Evolutionary conservation across 2,888 invertebrate genomes (phyloP), one percentile per base, ranked within the genome.

Genomic region (Deilephila porcellus): DNA sequence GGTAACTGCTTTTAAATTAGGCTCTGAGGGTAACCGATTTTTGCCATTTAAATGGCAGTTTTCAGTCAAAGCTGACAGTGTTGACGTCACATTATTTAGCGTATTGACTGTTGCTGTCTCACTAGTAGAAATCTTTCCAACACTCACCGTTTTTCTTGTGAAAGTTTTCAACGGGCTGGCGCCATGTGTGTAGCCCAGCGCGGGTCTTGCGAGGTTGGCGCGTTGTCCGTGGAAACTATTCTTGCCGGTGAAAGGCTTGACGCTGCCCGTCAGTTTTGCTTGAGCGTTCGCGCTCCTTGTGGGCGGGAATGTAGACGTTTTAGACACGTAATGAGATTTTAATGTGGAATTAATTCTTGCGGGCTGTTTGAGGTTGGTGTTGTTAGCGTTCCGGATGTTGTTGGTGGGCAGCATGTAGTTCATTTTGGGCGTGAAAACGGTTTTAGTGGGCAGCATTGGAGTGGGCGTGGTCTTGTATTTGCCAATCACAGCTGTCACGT

Each of bases 321-420:
- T 94, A 0, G 91, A 83, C 20, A 90, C 92, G 79, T 91, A 93
- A 67, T 92, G 91, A 0, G 90, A 89, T 76, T 93, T 94, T 2
- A 90, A 56, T 0, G 87, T 87, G 0, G 89, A 80, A 80, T 89
- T 90, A 70, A 89, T 83, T 53, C 92, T 82, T 37, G 89, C 88
- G 64, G 88, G 91, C 52, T 92, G 90, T 78, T 94, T 94, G 3
- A 94, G 78, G 77, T 93, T 93, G 1, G 91, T 90, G 77, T 91
- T 92, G 83, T 87, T 90, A 4, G 93, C 86, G 76, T 94, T 95
- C 0, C 93, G 80, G 4, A 94, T 85, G 82, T 92, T 94, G 83
- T 92, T 93, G 0, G 95, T 95, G 0, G 95, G 94, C 83, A 92
- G 77, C 93, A 95, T 94, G 84, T 94, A 95, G 88, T 90, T 92